These are phyloP conservation scores for Labeo calbasu DNA, from an alignment of 2,797 vertebrate genomes.

Conservation along the genomic window DNA sequence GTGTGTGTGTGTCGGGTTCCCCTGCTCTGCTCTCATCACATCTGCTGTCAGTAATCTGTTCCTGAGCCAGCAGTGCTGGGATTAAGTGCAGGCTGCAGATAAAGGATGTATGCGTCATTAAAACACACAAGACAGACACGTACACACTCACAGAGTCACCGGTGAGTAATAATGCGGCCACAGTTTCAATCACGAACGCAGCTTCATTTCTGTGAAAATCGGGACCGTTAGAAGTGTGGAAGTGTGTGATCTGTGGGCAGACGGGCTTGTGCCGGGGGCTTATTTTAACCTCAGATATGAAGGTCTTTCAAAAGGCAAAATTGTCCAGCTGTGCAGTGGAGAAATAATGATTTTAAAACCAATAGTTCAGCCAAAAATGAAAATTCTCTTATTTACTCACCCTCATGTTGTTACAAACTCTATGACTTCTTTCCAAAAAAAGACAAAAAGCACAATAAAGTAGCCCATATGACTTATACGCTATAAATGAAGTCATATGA, in stretches of 20 bases:
- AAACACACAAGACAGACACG: constrained; percentile 68
- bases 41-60: constrained; percentile 80
- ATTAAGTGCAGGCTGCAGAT: constrained; percentile 80
- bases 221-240: constrained; percentile 53
- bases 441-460: neutral
- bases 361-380: neutral
- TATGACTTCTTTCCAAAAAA: neutral
- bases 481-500: neutral
- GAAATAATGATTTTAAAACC: neutral
- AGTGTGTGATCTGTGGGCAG: constrained; percentile 52
- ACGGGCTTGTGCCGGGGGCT: constrained; percentile 46
- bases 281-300: constrained; percentile 34
- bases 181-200: constrained; percentile 12
- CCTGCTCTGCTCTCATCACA: constrained; percentile 72
- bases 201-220: constrained; percentile 44
- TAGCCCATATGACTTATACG: neutral
- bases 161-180: constrained; percentile 41
- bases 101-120: constrained; percentile 80
- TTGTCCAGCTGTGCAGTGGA: neutral
- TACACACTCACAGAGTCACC: constrained; percentile 63
- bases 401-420: neutral
- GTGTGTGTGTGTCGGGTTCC: constrained; percentile 34
- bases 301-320: neutral
- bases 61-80: constrained; percentile 79
- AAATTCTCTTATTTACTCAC: neutral